These are phyloP conservation scores for Cynodonichthys magdalenae DNA, from an alignment of 2,797 vertebrate genomes.

Conservation along the genomic window DNA sequence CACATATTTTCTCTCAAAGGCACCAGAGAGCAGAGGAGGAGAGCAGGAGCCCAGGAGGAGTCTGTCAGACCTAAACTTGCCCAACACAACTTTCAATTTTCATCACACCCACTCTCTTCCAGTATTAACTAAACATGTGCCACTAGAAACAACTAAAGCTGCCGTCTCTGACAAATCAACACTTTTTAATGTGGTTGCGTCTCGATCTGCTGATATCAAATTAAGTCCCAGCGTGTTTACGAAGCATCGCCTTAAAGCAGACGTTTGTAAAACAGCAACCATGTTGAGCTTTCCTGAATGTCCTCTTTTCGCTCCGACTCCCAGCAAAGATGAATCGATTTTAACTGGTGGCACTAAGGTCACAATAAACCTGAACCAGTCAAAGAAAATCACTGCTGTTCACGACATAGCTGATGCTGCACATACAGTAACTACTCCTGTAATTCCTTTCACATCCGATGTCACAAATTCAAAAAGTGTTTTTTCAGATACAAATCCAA, in stretches of 20 bases:
- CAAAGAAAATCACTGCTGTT: slow-evolving; percentile 12
- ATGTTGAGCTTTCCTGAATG: slow-evolving; percentile 12
- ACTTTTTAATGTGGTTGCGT: slow-evolving; percentile 60
- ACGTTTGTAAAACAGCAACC: slow-evolving; percentile 6
- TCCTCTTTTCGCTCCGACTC: neutral
- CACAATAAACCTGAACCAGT: slow-evolving; percentile 16
- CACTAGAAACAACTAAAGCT: slow-evolving; percentile 10
- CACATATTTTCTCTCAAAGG: slow-evolving; percentile 38
- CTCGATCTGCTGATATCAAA: slow-evolving; percentile 48
- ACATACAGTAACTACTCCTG: slow-evolving; percentile 10
- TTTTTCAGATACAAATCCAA: slow-evolving; percentile 37
- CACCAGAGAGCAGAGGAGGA: slow-evolving; percentile 52
- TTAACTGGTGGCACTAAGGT: slow-evolving; percentile 3
- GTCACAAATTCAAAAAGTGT: slow-evolving; percentile 38
- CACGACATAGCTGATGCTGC: neutral
- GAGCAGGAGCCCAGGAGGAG: slow-evolving; percentile 45
- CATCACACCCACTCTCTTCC: slow-evolving; percentile 13
- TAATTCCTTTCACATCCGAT: slow-evolving; percentile 12
- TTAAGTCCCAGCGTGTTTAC: slow-evolving; percentile 34
- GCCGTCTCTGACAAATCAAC: slow-evolving; percentile 36
- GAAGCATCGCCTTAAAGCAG: slow-evolving; percentile 26
- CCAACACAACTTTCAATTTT: slow-evolving; percentile 18
- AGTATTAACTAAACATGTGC: slow-evolving; percentile 19
- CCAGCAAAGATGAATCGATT: slow-evolving; percentile 26
- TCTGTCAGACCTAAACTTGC: slow-evolving; percentile 25